Evolutionary conservation across 2,888 invertebrate species (phyloP), one percentile per base, ranked within the genome.

Genomic region (Tiliacea citrago): DNA sequence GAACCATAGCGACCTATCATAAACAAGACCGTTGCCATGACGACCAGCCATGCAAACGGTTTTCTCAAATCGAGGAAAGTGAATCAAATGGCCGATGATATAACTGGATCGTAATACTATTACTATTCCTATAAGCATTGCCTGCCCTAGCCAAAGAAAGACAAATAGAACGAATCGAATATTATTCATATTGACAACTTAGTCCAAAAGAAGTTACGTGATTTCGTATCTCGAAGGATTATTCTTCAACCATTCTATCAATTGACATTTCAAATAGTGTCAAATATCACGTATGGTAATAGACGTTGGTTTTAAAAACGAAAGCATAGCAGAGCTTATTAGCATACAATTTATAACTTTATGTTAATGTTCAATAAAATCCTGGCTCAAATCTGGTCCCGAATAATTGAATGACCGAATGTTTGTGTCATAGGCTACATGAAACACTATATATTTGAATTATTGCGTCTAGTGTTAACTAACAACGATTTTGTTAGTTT

Each of bases 21-120:
- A 73, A 71, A 61, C 62, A 73, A 60, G 51, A 39, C 65, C 72
- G 72, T 84, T 76, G 68, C 79, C 74, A 75, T 84, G 80, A 74
- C 78, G 74, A 81, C 75, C 67, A 69, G 53, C 75, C 89, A 89
- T 88, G 88, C 86, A 88, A 90, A 88, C 87, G 75, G 81, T 87
- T 79, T 86, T 88, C 85, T 82, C 81, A 68, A 82, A 72, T 51
- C 58, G 69, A 85, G 82, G 90, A 92, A 91, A 91, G 91, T 91
- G 90, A 86, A 90, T 87, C 91, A 84, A 88, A 90, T 89, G 74
- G 80, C 61, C 69, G 81, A 81, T 91, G 88, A 88, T 73, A 85
- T 88, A 90, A 90, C 78, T 53, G 39, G 55, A 29, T 42, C 73
- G 77, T 84, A 87, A 86, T 74, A 69, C 74, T 70, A 65, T 60